These are phyloP conservation scores for Psix sp. DNA, from an alignment of 1,140 invertebrate genomes.

Conservation along the genomic window DNA sequence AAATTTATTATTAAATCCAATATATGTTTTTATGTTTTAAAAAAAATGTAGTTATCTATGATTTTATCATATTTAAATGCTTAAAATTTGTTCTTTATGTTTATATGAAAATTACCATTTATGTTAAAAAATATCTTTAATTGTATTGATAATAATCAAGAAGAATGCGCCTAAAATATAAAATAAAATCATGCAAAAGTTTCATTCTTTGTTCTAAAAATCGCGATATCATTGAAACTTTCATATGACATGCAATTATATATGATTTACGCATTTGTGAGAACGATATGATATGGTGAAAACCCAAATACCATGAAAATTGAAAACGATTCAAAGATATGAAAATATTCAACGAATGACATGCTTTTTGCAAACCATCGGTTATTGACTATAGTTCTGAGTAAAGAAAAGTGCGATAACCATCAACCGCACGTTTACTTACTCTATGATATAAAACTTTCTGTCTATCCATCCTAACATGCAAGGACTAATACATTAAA, in stretches of 20 bases:
- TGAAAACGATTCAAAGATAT: constrained; percentile 7
- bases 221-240: too few relatives aligned
- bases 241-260: too few relatives aligned
- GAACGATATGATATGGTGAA: too few relatives aligned
- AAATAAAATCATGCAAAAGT: constrained; percentile 11
- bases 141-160: constrained; percentile 22
- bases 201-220: constrained; percentile 2
- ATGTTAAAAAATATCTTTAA: constrained; percentile 24
- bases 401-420: constrained; percentile 6
- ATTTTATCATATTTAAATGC: constrained; percentile 2
- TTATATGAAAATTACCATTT: constrained; percentile 21
- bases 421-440: background rate
- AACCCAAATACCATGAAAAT: too few relatives aligned
- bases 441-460: background rate
- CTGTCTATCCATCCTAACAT: constrained; percentile 16
- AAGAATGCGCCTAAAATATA: constrained; percentile 32
- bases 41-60: constrained; percentile 1
- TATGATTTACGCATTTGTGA: too few relatives aligned
- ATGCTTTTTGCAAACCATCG: constrained; percentile 17
- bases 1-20: constrained; percentile 2
- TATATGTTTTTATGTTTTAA: constrained; percentile 1
- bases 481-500: constrained; percentile 18
- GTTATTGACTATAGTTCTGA: constrained; percentile 1
- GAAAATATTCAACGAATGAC: constrained; percentile 7
- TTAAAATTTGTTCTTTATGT: constrained; percentile 5